Evolutionary conservation across 2,797 vertebrate genomes (phyloP), one percentile per base, ranked within the genome.

Genomic region (Microchirus variegatus): DNA sequence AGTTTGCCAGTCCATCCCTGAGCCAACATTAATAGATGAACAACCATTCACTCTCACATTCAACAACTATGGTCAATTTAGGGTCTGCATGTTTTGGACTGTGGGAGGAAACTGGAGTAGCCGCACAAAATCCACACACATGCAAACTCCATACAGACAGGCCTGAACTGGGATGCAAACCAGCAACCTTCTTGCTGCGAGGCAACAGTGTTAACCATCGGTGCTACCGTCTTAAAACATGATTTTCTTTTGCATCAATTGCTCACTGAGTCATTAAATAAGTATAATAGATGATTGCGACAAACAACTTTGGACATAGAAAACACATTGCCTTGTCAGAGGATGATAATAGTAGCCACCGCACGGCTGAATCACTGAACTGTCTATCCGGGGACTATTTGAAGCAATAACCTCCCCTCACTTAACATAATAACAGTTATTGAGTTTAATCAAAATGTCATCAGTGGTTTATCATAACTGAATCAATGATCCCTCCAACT

Each of bases 331-430:
- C 51, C 79, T 76, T 46, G 10, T 19, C 36, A 87, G 84, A 90
- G 80, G 74, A 69, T 4, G 46, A 82, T 72, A 70, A 47, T 26
- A 59, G 82, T 73, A 78, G 81, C 76, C 83, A 89, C 78, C 3
- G 2, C 12, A 5, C 45, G 63, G 53, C 54, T 79, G 80, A 76
- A 74, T 87, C 85, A 92, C 88, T 89, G 78, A 60, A 64, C 59
- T 67, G 53, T 88, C 89, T 89, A 84, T 90, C 91, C 89, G 85
- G 89, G 26, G 85, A 75, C 68, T 73, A 84, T 87, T 89, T 88
- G 73, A 74, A 82, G 70, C 17, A 59, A 70, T 53, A 55, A 63
- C 44, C 65, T 65, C 58, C 46, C 50, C 53, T 70, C 63, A 79
- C 74, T 87, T 59, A 75, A 70, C 22, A 75, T 80, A 77, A 86